Conservation (phyloP, 1,140 invertebrate genomes). For the Macrocentrus cingulum region DNA sequence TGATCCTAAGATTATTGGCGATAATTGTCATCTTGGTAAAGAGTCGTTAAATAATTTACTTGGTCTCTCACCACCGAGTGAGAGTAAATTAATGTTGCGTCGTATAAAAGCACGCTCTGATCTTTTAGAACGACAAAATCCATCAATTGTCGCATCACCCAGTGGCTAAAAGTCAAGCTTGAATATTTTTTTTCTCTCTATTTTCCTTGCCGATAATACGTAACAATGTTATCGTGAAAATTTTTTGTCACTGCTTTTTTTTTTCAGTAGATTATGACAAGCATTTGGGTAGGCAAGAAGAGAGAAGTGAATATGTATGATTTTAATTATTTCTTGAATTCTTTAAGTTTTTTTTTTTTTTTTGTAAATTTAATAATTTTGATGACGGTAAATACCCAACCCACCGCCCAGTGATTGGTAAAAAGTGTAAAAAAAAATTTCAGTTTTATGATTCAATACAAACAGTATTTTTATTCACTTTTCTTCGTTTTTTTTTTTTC, state of each 20-base stretch:
- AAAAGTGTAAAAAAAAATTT: slow-evolving; percentile 6
- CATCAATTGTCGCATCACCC: slow-evolving; percentile 52
- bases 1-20: slow-evolving; percentile 43
- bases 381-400: slow-evolving; percentile 16
- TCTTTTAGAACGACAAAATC: slow-evolving; percentile 42
- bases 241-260: too few relatives aligned
- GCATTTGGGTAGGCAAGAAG: too few relatives aligned
- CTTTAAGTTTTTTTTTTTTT: slow-evolving; percentile 18
- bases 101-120: slow-evolving; percentile 63
- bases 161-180: slow-evolving; percentile 44
- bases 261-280: too few relatives aligned
- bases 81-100: slow-evolving; percentile 80
- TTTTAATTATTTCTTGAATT: slow-evolving; percentile 15
- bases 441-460: not conserved
- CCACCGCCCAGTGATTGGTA: slow-evolving; percentile 19
- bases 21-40: slow-evolving; percentile 44
- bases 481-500: slow-evolving; percentile 7
- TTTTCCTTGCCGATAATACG: not conserved
- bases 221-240: too few relatives aligned
- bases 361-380: slow-evolving; percentile 20
- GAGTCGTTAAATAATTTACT: slow-evolving; percentile 60
- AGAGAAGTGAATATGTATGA: not conserved
- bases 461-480: slow-evolving; percentile 1
- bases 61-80: slow-evolving; percentile 81
- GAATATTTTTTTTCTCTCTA: not conserved